Evolutionary conservation across 2,797 vertebrate species (phyloP).

Genomic region (Heliangelus exortis): DNA sequence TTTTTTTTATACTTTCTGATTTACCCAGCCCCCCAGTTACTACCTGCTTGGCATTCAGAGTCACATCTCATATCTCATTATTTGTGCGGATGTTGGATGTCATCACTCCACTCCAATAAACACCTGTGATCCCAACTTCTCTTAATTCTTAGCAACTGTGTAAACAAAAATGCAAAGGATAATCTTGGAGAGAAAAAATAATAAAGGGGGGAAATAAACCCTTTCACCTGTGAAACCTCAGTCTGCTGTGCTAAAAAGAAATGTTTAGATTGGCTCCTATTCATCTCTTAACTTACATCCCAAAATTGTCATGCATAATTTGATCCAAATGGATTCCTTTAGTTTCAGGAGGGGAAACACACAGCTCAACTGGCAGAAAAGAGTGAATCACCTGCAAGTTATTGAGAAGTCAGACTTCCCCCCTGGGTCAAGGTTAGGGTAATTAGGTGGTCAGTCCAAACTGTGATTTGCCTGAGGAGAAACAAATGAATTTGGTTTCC

Average conservation of each 20-base stretch:
- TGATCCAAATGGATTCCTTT: slow-evolving; percentile 74
- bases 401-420: slow-evolving; percentile 63
- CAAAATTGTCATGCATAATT: slow-evolving; percentile 75
- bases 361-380: slow-evolving; percentile 30
- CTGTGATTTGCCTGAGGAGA: slow-evolving; percentile 73
- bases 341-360: slow-evolving; percentile 59
- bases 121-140: background rate
- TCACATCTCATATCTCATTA: slow-evolving; percentile 17
- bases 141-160: slow-evolving; percentile 55
- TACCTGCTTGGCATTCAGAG: background rate
- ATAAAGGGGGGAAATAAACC: slow-evolving; percentile 10
- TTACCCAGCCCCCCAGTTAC: background rate
- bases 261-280: slow-evolving; percentile 62
- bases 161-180: slow-evolving; percentile 23
- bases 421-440: slow-evolving; percentile 67
- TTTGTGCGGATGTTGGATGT: background rate
- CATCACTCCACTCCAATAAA: slow-evolving; percentile 35
- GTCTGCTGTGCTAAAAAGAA: slow-evolving; percentile 32
- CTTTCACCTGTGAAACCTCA: slow-evolving; percentile 57
- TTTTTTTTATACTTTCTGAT: background rate
- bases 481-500: slow-evolving; percentile 74
- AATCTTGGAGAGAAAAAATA: background rate
- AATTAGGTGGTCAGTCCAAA: slow-evolving; percentile 73
- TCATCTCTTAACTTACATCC: slow-evolving; percentile 58
- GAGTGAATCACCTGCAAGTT: slow-evolving; percentile 74